Evolutionary conservation across 2,113 vertebrate species (phyloP), one percentile per base, ranked within the genome.

Genomic region (Bufo bufo): DNA sequence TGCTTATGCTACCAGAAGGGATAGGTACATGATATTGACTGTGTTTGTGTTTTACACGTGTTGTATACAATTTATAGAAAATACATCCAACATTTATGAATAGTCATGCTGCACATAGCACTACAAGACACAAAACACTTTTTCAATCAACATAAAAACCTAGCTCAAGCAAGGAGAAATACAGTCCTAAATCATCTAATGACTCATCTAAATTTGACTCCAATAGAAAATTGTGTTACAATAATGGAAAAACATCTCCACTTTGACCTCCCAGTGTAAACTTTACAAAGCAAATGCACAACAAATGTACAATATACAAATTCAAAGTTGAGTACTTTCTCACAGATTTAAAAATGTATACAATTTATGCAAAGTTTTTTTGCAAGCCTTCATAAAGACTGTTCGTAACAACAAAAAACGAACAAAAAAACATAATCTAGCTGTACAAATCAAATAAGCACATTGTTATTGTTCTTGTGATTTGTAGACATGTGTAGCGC

Each of bases 11-110:
- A 66, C 50, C 6, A 82, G 58, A 61, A 82, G 45, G 45, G 61
- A 69, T 19, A 69, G 12, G 81, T 4, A 69, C 63, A 45, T 65
- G 43, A 47, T 23, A 69, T 69, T 83, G 61, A 66, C 61, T 66
- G 61, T 83, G 81, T 83, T 33, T 83, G 81, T 83, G 81, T 83
- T 66, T 49, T 66, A 66, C 63, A 83, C 23, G 61, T 63, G 6
- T 20, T 66, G 11, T 50, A 50, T 65, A 50, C n/a, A 20, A 56
- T 63, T 82, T 45, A 65, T 12, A 45, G 59, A 65, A 49, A 82
- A 65, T 20, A 49, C 4, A 49, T 43, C 58, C 81, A 65, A 45
- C 45, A 66, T 65, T 82, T 66, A 16, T 66, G 20, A 69, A 66
- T 2, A 13, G 12, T 14, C 45, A 82, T 65, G 10, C 9, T 50